phyloP scores from a whole-genome alignment of 2,797 vertebrate genomes.

The Pygocentrus nattereri region DNA sequence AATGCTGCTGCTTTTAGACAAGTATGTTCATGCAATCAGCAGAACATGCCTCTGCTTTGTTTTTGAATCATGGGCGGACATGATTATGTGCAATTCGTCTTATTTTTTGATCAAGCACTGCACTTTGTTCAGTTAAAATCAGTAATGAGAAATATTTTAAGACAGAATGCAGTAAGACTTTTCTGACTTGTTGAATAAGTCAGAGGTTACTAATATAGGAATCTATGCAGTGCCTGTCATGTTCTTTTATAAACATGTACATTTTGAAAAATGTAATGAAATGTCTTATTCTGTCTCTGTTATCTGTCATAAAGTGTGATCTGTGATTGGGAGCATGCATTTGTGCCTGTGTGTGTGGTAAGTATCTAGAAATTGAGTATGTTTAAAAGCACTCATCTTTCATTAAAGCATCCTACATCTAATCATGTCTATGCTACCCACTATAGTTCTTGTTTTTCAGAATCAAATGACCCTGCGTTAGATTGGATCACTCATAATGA shows the following conservation, averaged over 20 bases:
- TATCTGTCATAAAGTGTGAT: neutral
- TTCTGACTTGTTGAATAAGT: neutral
- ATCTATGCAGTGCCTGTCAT: neutral
- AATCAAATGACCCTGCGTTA: neutral
- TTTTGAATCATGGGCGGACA: neutral
- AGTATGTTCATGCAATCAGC: neutral
- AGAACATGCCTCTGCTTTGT: neutral
- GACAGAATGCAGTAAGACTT: neutral
- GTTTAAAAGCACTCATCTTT: neutral
- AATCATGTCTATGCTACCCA: neutral
- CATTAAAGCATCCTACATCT: neutral
- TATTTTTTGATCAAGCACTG: neutral
- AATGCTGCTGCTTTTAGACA: conserved; percentile 10
- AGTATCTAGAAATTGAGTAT: neutral
- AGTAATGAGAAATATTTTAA: neutral
- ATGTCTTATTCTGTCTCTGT: neutral
- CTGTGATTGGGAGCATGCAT: too few relatives aligned
- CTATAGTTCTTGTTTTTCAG: neutral
- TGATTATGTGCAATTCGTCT: neutral
- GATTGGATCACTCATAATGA: neutral
- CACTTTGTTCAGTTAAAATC: neutral
- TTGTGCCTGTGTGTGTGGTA: too few relatives aligned
- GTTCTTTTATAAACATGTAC: neutral
- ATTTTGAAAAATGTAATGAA: conserved; percentile 28
- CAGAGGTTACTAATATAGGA: neutral